These are phyloP conservation scores for Labrus mixtus DNA, from an alignment of 2,113 vertebrate genomes.

Conservation along the genomic window DNA sequence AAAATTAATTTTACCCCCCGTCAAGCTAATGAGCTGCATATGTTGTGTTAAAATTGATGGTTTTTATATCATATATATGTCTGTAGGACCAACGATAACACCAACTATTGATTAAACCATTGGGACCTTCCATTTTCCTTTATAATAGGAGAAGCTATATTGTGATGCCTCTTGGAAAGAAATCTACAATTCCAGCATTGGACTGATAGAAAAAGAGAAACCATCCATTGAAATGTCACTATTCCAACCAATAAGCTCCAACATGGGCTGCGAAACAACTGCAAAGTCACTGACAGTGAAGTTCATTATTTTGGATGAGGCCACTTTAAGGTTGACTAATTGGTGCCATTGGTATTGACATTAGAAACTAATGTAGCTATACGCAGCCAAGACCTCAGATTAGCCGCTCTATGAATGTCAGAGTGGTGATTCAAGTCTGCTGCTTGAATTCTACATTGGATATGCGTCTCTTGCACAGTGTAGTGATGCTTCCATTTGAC, in stretches of 20 bases:
- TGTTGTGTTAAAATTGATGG: neutral
- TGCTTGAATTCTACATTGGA: neutral
- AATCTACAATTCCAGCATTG: neutral
- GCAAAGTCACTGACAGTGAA: constrained; percentile 20
- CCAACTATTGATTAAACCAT: neutral
- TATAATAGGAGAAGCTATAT: neutral
- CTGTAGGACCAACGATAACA: too few species aligned
- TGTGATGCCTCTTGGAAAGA: neutral
- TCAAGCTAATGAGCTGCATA: neutral
- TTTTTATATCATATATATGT: neutral
- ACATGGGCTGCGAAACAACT: constrained; percentile 8
- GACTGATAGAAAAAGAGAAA: neutral
- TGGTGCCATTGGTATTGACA: constrained; percentile 35
- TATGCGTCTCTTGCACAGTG: neutral
- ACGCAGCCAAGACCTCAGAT: constrained; percentile 12
- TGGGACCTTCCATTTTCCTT: neutral
- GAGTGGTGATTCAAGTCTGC: constrained; percentile 17
- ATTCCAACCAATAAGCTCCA: neutral
- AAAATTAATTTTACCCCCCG: neutral
- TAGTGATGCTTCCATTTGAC: neutral
- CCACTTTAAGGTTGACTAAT: constrained; percentile 41
- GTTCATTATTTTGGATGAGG: constrained; percentile 43
- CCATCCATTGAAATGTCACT: neutral
- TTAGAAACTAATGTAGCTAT: constrained; percentile 16
- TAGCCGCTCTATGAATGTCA: neutral